Evolutionary conservation across 2,797 vertebrate genomes (phyloP).

Genomic region (Eupleurogrammus muticus): DNA sequence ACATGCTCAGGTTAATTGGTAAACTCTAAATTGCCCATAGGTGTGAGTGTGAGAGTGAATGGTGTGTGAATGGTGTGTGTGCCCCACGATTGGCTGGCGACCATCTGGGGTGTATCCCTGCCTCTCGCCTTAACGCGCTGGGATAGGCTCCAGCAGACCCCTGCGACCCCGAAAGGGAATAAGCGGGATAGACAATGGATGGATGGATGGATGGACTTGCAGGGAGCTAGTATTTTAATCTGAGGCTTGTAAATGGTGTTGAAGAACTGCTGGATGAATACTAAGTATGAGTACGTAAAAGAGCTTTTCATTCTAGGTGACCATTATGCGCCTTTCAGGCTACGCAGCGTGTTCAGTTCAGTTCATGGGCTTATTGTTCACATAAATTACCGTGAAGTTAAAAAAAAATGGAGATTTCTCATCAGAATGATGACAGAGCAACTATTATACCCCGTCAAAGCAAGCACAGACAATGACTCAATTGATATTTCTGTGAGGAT

Average conservation of each 20-base stretch:
- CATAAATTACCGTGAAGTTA: neutral
- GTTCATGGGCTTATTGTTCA: neutral
- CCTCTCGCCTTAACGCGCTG: too few relatives aligned
- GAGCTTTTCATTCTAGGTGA: neutral
- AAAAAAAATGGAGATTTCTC: neutral
- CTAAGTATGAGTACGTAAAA: neutral
- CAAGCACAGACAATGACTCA: neutral
- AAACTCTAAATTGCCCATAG: too few relatives aligned
- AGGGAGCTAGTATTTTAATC: conserved; percentile 18
- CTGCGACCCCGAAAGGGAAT: too few relatives aligned
- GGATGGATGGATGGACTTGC: too few relatives aligned
- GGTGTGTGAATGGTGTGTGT: too few relatives aligned
- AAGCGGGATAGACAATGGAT: too few relatives aligned
- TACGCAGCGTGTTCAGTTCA: neutral
- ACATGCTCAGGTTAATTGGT: too few relatives aligned
- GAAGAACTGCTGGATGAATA: neutral
- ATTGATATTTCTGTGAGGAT: neutral
- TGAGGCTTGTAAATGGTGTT: conserved; percentile 4
- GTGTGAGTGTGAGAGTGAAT: too few relatives aligned
- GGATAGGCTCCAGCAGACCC: too few relatives aligned
- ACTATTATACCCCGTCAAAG: neutral
- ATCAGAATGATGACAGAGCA: neutral
- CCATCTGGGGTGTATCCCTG: too few relatives aligned
- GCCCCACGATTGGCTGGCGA: too few relatives aligned
- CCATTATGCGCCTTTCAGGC: neutral